Conservation (phyloP, 2,113 vertebrate species). For the Grammomys dolichurus region DNA sequence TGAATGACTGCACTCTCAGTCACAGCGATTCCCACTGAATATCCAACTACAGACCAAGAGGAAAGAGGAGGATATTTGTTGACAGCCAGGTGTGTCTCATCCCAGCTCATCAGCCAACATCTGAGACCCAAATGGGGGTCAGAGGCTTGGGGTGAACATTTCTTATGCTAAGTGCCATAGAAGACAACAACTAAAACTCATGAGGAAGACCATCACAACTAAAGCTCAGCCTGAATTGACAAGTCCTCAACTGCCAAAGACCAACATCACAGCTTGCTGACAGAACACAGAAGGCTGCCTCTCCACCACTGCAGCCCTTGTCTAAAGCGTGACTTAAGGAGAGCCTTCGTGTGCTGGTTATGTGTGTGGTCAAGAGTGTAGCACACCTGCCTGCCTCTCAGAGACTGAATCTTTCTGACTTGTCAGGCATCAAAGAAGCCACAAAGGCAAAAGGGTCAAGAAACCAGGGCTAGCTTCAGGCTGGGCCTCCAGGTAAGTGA, state of each 20-base stretch:
- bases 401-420: not conserved
- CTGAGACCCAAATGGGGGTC: not conserved
- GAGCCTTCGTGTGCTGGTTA: not conserved
- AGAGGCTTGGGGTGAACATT: not conserved
- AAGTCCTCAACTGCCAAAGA: rapidly evolving
- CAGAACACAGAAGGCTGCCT: not conserved
- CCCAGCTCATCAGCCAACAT: too few species aligned
- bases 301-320: constrained; percentile 39
- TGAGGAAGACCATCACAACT: not conserved
- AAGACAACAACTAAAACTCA: not conserved
- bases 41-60: not conserved
- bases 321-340: constrained; percentile 30
- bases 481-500: too few species aligned
- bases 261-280: not conserved
- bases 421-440: not conserved
- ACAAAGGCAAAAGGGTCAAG: not conserved
- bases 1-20: rapidly evolving
- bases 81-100: not conserved
- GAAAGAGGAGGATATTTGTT: not conserved
- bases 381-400: not conserved
- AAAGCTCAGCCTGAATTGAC: rapidly evolving
- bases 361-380: not conserved
- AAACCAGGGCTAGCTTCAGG: not conserved
- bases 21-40: not conserved
- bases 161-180: too few species aligned